Evolutionary conservation across 1,140 invertebrate species (phyloP).

Genomic region (Drosophila gunungcola): DNA sequence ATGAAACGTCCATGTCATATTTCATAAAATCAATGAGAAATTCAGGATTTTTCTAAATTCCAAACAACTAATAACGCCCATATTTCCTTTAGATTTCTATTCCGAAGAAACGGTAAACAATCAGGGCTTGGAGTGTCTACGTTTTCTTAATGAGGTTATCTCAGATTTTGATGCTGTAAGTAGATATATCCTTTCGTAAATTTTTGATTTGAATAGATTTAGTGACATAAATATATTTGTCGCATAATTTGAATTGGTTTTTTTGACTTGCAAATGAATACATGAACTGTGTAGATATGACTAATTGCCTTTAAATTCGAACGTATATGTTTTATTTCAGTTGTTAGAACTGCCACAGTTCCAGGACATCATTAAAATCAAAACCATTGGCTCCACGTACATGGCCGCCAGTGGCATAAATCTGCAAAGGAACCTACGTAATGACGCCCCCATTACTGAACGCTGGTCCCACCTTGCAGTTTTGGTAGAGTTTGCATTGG

Average conservation of each 20-base stretch:
- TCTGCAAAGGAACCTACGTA: slow-evolving; percentile 88
- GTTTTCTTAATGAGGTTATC: slow-evolving; percentile 99
- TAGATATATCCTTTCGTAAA: too few species aligned
- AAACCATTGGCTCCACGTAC: slow-evolving; percentile 98
- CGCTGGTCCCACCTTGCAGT: slow-evolving; percentile 94
- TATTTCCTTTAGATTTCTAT: slow-evolving; percentile 91
- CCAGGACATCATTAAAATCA: slow-evolving; percentile 97
- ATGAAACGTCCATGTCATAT: too few species aligned
- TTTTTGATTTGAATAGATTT: too few species aligned
- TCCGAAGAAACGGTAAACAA: slow-evolving; percentile 98
- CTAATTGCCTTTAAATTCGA: too few species aligned
- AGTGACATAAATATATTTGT: not conserved
- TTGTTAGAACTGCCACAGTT: slow-evolving; percentile 93
- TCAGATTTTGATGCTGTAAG: slow-evolving; percentile 98
- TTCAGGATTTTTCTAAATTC: too few species aligned
- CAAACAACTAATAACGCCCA: too few species aligned
- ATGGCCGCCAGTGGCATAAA: slow-evolving; percentile 98
- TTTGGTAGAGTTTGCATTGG: slow-evolving; percentile 95
- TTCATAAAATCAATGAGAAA: too few species aligned
- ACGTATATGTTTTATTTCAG: slow-evolving; percentile 85
- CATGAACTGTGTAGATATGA: too few species aligned
- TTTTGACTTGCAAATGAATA: too few species aligned
- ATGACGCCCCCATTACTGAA: slow-evolving; percentile 89
- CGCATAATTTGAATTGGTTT: too few species aligned
- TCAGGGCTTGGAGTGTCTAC: slow-evolving; percentile 97